Percentiles rank a stretch among this genome's conserved stretches.
These are phyloP conservation scores for Plectropomus leopardus DNA, from an alignment of 2,113 vertebrate genomes.

Conservation along the genomic window DNA sequence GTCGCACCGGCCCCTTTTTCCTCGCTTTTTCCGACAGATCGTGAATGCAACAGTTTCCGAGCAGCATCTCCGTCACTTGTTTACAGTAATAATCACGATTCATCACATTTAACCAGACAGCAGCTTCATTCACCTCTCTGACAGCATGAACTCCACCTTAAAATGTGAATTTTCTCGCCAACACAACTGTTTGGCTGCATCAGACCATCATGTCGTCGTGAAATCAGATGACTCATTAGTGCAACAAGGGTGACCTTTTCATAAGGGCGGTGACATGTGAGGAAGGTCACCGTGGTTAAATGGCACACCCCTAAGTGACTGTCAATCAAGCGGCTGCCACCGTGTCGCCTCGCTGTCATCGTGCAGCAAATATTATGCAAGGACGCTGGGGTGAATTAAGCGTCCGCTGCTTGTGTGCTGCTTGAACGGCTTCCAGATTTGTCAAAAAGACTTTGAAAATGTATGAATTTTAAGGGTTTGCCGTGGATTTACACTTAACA, in stretches of 20 bases:
- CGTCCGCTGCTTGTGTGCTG: conserved; percentile 38
- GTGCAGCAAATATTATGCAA: conserved; percentile 71
- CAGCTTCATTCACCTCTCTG: conserved; percentile 14
- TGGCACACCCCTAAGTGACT: conserved; percentile 81
- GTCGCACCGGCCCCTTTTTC: too few relatives aligned
- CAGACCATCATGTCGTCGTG: conserved; percentile 22
- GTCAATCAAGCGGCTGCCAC: conserved; percentile 80
- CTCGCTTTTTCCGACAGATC: background rate
- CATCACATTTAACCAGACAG: background rate
- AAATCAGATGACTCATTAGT: conserved; percentile 84
- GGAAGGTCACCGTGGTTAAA: conserved; percentile 82
- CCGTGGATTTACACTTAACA: conserved; percentile 19
- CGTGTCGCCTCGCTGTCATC: conserved; percentile 69
- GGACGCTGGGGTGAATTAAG: conserved; percentile 52
- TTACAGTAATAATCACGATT: background rate
- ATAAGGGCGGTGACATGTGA: conserved; percentile 78
- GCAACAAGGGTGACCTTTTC: conserved; percentile 85
- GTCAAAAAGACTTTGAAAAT: conserved; percentile 13
- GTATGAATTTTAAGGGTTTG: conserved; percentile 35
- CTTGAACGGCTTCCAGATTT: conserved; percentile 32
- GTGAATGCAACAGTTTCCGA: background rate
- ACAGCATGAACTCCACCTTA: background rate
- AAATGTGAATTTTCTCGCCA: conserved; percentile 6
- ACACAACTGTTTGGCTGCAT: conserved; percentile 40
- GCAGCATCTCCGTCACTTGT: background rate